These are phyloP conservation scores for Uloborus plumipes DNA, from an alignment of 2,888 invertebrate species.

Conservation along the genomic window DNA sequence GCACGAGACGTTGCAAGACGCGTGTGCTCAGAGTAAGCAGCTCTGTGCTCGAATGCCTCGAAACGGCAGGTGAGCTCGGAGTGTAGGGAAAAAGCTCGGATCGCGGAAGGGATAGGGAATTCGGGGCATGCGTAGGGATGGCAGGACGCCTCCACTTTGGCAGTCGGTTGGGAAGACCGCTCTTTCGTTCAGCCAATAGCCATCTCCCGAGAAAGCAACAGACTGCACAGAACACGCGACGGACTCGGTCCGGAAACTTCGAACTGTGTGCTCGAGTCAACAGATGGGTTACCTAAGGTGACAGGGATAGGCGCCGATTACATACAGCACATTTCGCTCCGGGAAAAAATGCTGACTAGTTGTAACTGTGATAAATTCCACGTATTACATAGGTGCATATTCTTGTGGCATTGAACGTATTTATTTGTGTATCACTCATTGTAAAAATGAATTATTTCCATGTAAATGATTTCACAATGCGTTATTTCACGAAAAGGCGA, in stretches of 20 bases:
- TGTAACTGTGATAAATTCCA: no score
- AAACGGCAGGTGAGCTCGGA: constrained; percentile 17
- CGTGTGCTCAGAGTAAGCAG: constrained; percentile 9
- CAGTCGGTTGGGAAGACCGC: constrained; percentile 27
- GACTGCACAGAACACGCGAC: constrained; percentile 8
- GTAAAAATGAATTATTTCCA: no score
- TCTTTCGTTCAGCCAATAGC: constrained; percentile 31
- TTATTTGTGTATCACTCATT: no score
- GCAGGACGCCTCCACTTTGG: constrained; percentile 37
- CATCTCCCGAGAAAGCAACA: constrained; percentile 19
- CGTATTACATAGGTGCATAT: no score
- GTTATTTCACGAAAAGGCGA: no score
- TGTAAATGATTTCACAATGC: no score
- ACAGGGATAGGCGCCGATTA: no score
- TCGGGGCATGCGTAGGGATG: constrained; percentile 42
- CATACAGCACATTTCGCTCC: no score
- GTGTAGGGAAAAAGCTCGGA: constrained; percentile 20
- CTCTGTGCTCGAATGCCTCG: constrained; percentile 15
- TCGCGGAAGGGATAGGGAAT: constrained; percentile 18
- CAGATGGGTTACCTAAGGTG: no score
- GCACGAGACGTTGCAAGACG: background rate
- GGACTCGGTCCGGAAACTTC: no score
- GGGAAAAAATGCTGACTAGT: no score
- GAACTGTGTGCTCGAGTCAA: background rate
- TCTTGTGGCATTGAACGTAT: no score